Evolutionary conservation across 1,140 invertebrate genomes (phyloP).

Genomic region (Thaumetopoea pityocampa): DNA sequence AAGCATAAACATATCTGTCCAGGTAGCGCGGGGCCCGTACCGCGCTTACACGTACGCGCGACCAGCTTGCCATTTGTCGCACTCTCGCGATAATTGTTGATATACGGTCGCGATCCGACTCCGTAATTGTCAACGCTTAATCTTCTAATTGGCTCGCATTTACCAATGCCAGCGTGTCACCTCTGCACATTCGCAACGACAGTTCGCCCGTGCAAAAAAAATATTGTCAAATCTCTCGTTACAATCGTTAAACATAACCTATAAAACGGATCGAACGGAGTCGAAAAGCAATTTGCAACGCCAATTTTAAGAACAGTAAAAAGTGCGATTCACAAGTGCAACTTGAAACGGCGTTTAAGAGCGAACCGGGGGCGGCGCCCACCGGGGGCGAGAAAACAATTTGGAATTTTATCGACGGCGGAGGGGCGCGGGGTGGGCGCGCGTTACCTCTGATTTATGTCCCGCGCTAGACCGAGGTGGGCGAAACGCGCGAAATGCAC

Average conservation of each 20-base stretch:
- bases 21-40: slow-evolving; percentile 31
- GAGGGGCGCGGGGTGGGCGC: slow-evolving; percentile 39
- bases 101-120: slow-evolving; percentile 71
- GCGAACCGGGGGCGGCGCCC: slow-evolving; percentile 67
- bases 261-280: slow-evolving; percentile 35
- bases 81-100: slow-evolving; percentile 73
- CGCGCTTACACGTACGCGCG: slow-evolving; percentile 53
- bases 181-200: slow-evolving; percentile 37
- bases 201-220: slow-evolving; percentile 44
- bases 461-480: slow-evolving; percentile 50
- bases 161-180: slow-evolving; percentile 66
- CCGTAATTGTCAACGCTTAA: slow-evolving; percentile 75
- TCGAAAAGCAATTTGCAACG: slow-evolving; percentile 62
- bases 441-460: slow-evolving; percentile 68
- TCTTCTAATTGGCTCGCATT: slow-evolving; percentile 75
- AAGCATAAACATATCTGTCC: slow-evolving; percentile 8
- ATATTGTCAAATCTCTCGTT: slow-evolving; percentile 34
- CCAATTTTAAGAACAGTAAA: slow-evolving; percentile 71
- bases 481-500: slow-evolving; percentile 52
- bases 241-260: slow-evolving; percentile 39
- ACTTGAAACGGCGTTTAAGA: slow-evolving; percentile 73
- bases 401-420: slow-evolving; percentile 67
- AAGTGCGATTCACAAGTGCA: slow-evolving; percentile 73
- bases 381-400: slow-evolving; percentile 71
- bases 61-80: slow-evolving; percentile 64